Evolutionary conservation across 2,113 vertebrate genomes (phyloP), one percentile per base, ranked within the genome.

Genomic region (Camelus bactrianus): DNA sequence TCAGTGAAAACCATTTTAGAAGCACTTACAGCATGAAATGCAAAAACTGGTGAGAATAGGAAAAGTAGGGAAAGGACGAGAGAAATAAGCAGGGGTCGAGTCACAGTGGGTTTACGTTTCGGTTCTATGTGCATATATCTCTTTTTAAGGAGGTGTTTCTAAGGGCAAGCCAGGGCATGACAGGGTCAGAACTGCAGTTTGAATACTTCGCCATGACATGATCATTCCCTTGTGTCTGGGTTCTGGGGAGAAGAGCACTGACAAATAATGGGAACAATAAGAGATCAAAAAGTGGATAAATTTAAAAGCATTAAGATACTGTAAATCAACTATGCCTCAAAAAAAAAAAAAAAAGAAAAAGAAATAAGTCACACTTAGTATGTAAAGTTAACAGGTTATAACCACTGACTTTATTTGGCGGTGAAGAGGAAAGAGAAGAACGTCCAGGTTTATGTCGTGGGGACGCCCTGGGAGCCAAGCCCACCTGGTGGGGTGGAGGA

Each of bases 91-190:
- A 65, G 32, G 5, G 32, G 22, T 9, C 3, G 0, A 35, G 42
- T 26, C 3, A 0, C 6, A 6, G n/a, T 20, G 52, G 1, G 3
- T 35, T 35, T 38, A 35, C 42, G 56, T 28, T 38, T 12, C 4
- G 1, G 38, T 56, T 48, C 50, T 28, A 42, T 42, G 38, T 28
- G 35, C 24, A 35, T 17, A n/a, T 48, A 26, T 15, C n/a, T n/a
- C 12, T 77, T 70, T 62, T 32, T 65, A 19, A 56, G 17, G 62
- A 79, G 13, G 64, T 75, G 3, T 64, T 30, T 81, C 77, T 58
- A 70, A 50, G 17, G 11, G 1, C 24, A 58, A 65, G 35, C 16
- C 13, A 20, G 16, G 16, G 52, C 42, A 75, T 46, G 32, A 15
- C 9, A 83, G 58, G 22, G 28, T 80, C 64, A 70, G 60, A 84